Evolutionary conservation across 2,113 vertebrate species (phyloP).

Genomic region (Pica pica): DNA sequence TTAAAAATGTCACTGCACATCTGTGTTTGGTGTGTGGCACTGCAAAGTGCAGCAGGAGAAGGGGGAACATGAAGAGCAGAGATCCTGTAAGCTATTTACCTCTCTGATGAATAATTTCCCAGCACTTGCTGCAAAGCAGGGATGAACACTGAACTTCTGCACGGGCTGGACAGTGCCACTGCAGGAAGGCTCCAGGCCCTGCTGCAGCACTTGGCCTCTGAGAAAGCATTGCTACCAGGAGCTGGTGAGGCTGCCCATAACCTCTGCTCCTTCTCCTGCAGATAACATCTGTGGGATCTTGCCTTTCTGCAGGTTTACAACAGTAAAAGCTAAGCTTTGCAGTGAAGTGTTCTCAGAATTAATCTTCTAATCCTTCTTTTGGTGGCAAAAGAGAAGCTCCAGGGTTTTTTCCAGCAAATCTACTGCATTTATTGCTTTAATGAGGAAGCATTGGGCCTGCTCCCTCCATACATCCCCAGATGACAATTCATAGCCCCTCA

Average conservation of each 20-base stretch:
- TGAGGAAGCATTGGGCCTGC: background rate
- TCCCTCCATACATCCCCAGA: background rate
- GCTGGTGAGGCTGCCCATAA: background rate
- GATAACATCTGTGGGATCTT: background rate
- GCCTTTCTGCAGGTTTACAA: background rate
- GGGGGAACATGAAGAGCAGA: background rate
- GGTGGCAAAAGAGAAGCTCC: background rate
- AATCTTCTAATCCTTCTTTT: background rate
- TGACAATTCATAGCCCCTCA: background rate
- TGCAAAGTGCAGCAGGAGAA: background rate
- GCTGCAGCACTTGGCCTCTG: background rate
- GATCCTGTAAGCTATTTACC: background rate
- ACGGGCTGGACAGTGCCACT: background rate
- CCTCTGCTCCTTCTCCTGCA: background rate
- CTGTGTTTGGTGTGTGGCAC: background rate
- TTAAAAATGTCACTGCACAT: slow-evolving; percentile 29
- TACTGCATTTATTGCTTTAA: background rate
- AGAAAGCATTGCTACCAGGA: background rate
- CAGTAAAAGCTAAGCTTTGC: background rate
- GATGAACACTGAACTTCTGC: background rate
- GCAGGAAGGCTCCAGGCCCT: background rate
- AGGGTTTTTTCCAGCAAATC: background rate
- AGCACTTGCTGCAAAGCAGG: background rate
- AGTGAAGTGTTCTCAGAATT: background rate
- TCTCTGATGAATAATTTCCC: background rate